Base-by-base conservation (phyloP, 1,140 invertebrate genomes). In the Anastrepha obliqua region DNA sequence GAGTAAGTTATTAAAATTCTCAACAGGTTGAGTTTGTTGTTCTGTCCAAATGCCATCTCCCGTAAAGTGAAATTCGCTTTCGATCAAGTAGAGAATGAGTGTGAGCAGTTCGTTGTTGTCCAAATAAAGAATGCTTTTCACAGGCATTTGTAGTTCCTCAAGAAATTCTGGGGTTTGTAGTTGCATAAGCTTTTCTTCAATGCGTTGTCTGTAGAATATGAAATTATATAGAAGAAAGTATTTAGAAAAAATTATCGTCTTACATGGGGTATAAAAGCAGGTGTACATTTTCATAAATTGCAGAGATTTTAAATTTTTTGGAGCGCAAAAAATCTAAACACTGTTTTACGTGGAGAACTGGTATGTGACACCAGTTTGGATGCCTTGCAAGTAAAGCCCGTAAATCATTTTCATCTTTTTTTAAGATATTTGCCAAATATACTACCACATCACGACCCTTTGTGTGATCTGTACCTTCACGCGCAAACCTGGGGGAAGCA, bases 361-460 rank as follows among this genome's bases (percentile, higher is more conserved):
- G 93, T n/a, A 94, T 93, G 86, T 95, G 94, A 29, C 94, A 94
- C 94, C 95, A 95, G 89, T 94, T 95, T 8, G 94, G 95, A 90
- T 95, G 95, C 11, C 92, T 90, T 29, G 90, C 93, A 17, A 95
- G 88, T 51, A 93, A 85, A 62, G 91, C 90, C 11, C 94, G 89
- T 44, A 95, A 89, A 3, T 89, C 86, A n/a, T 90, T 90, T 67
- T 91, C 89, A 5, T 89, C 87, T 55, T 91, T 89, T 44, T 89
- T 62, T 0, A 94, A 86, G n/a, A 90, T 87, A 55, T 93, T 90
- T 47, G 90, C 55, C 67, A 94, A 87, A 62, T 90, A 92, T 29
- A 94, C 90, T 0, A 94, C 92, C n/a, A 95, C 93, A 89, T 95
- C 95, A 17, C 93, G 90, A 0, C 95, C 94, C 89, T 94, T 95